Percentiles rank a stretch among this genome's conserved stretches.
These are phyloP conservation scores for Frankliniella fusca DNA, from an alignment of 2,888 invertebrate species.

Conservation along the genomic window DNA sequence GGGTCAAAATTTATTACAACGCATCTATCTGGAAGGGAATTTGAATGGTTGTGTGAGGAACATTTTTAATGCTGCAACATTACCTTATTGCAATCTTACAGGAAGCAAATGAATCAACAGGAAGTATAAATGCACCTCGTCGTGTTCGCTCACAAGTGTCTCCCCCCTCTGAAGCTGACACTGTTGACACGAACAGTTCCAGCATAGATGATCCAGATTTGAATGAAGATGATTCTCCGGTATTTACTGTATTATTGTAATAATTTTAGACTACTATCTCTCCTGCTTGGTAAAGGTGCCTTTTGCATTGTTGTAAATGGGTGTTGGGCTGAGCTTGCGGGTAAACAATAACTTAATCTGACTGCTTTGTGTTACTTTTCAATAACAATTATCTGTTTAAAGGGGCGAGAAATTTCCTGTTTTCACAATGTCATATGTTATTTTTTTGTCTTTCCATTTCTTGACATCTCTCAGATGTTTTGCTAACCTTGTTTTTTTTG, in stretches of 20 bases:
- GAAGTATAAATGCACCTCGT: background rate
- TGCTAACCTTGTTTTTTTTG: background rate
- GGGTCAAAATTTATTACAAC: no score
- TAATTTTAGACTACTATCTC: background rate
- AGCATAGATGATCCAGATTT: constrained; percentile 10
- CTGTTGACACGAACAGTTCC: background rate
- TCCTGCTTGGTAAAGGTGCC: no score
- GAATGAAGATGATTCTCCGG: constrained; percentile 9
- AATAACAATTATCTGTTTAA: background rate
- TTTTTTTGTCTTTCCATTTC: background rate
- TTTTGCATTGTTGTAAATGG: no score
- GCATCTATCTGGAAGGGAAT: no score
- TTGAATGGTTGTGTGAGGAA: no score
- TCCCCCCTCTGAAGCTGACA: background rate
- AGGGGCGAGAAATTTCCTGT: background rate
- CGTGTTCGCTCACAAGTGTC: background rate
- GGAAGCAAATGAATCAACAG: constrained; percentile 12
- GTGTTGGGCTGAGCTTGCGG: no score
- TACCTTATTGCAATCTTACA: background rate
- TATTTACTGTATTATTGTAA: background rate
- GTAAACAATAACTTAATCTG: no score
- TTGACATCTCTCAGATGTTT: background rate
- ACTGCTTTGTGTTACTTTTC: background rate
- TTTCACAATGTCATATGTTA: background rate
- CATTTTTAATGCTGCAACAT: no score